Percentiles rank a stretch among this genome's conserved stretches.
phyloP scores from a whole-genome alignment of 2,113 vertebrate species.

The Amia ocellicauda region DNA sequence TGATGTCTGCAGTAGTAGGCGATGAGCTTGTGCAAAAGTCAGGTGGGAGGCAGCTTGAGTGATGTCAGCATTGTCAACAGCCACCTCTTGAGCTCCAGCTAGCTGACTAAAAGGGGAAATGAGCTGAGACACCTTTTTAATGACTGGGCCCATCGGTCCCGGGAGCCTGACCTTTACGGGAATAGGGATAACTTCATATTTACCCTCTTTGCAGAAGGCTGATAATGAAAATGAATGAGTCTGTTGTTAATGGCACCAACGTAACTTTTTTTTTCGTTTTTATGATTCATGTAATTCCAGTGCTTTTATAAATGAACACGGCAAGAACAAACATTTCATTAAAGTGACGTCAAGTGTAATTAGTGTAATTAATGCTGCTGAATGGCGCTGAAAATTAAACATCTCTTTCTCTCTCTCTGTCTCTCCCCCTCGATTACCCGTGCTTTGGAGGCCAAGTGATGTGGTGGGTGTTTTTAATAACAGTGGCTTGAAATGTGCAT shows the following conservation, averaged over 20 bases:
- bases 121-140: background rate
- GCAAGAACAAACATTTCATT: conserved; percentile 25
- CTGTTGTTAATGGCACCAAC: background rate
- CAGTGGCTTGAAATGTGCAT: no score
- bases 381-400: background rate
- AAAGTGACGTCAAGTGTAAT: conserved; percentile 35
- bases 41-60: no score
- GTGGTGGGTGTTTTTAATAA: no score
- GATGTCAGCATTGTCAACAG: no score
- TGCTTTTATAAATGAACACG: conserved; percentile 14
- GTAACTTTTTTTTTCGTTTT: background rate
- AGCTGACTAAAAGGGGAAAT: no score
- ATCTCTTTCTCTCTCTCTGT: background rate
- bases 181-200: background rate
- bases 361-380: conserved; percentile 23
- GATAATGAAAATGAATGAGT: background rate
- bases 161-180: background rate
- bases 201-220: background rate
- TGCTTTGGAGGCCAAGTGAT: no score
- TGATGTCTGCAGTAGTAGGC: no score
- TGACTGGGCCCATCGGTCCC: background rate
- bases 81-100: no score
- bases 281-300: background rate
- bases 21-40: no score
- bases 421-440: no score